These are phyloP conservation scores for Asarcornis scutulata DNA, from an alignment of 2,113 vertebrate genomes.

Conservation along the genomic window DNA sequence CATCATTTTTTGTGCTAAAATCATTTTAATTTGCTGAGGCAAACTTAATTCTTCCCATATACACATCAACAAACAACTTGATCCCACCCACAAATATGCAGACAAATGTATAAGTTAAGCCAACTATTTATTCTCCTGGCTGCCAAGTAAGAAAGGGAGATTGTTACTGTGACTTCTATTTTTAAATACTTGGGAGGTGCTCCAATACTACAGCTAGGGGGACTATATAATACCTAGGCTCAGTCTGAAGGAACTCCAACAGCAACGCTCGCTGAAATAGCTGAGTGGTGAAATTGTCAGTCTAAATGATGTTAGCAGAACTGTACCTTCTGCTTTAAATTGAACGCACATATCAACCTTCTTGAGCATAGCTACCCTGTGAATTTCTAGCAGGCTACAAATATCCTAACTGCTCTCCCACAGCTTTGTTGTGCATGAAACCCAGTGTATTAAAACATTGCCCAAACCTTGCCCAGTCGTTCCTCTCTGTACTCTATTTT, in stretches of 20 bases:
- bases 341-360: neutral
- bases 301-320: constrained; percentile 21
- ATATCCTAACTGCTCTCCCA: neutral
- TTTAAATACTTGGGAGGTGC: constrained; percentile 52
- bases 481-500: neutral
- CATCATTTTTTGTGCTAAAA: neutral
- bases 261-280: neutral
- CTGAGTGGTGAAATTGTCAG: neutral
- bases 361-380: neutral
- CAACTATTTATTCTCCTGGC: constrained; percentile 42
- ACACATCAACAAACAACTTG: constrained; percentile 36
- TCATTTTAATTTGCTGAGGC: constrained; percentile 1
- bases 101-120: constrained; percentile 44
- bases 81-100: constrained; percentile 57
- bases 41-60: constrained; percentile 39
- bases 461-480: neutral
- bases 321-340: neutral
- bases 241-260: neutral
- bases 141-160: constrained; percentile 59
- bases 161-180: constrained; percentile 55
- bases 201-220: neutral
- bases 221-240: neutral
- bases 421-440: neutral
- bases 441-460: neutral
- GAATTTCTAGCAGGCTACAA: neutral